phyloP scores from a whole-genome alignment of 1,140 invertebrate genomes.

The Drosophila elegans region DNA sequence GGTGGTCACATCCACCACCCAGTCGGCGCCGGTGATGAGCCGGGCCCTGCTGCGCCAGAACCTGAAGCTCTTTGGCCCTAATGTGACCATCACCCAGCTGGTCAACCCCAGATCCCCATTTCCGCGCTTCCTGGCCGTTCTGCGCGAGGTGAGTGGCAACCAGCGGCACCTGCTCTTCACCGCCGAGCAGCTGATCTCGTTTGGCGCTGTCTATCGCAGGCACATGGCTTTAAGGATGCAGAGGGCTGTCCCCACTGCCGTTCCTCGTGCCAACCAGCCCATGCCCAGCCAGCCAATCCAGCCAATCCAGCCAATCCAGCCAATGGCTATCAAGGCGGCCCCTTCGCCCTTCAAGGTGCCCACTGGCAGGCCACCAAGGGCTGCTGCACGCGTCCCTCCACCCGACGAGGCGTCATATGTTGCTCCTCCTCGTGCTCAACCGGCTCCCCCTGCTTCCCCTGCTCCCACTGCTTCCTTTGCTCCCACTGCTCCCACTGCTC shows the following conservation, averaged over 20 bases:
- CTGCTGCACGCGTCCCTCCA: no score
- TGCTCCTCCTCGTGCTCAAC: no score
- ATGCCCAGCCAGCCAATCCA: background rate
- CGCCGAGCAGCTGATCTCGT: slow-evolving; percentile 11
- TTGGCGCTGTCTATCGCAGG: background rate
- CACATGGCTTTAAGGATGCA: no score
- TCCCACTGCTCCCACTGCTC: background rate
- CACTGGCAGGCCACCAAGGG: background rate
- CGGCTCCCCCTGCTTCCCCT: no score
- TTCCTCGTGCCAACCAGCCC: background rate
- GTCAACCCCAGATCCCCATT: background rate
- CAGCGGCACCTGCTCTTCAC: slow-evolving; percentile 1
- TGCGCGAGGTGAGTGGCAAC: background rate
- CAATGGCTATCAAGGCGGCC: background rate
- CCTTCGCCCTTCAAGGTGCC: background rate
- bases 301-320: background rate
- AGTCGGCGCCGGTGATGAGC: background rate
- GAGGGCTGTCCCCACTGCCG: background rate
- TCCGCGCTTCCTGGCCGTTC: slow-evolving; percentile 8
- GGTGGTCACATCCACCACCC: background rate
- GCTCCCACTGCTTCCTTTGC: background rate
- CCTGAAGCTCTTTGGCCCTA: slow-evolving; percentile 21
- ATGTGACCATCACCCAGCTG: slow-evolving; percentile 5
- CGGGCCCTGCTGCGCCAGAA: background rate
- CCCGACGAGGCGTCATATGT: no score